Conservation (phyloP, 2,797 vertebrate genomes). For the Gobionotothen gibberifrons region DNA sequence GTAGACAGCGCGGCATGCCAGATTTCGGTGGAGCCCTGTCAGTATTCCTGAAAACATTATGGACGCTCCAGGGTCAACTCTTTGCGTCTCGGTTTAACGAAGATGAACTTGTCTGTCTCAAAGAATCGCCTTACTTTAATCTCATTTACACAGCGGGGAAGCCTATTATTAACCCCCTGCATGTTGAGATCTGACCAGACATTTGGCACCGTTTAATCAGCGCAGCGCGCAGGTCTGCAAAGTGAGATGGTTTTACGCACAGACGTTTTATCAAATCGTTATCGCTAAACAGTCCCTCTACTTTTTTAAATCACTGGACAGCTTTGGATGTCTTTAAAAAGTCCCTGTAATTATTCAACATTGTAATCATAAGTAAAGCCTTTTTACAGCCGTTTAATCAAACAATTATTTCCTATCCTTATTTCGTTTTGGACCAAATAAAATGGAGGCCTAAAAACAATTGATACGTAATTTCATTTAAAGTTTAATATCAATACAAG, state of each 20-base stretch:
- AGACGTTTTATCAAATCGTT: neutral
- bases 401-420: no score
- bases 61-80: slow-evolving; percentile 64
- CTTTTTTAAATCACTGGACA: no score
- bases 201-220: slow-evolving; percentile 69
- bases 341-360: no score
- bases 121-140: slow-evolving; percentile 78
- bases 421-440: no score
- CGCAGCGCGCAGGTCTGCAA: slow-evolving; percentile 16
- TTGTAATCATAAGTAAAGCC: no score
- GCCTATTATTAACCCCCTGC: slow-evolving; percentile 79
- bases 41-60: slow-evolving; percentile 75
- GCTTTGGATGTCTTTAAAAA: no score
- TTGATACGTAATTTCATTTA: no score
- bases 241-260: slow-evolving; percentile 17
- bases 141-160: slow-evolving; percentile 69
- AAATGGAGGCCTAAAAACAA: neutral
- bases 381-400: no score
- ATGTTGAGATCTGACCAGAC: slow-evolving; percentile 54
- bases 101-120: slow-evolving; percentile 77
- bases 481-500: neutral
- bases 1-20: slow-evolving; percentile 61
- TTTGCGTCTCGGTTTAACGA: slow-evolving; percentile 76
- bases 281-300: no score
- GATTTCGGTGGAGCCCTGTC: slow-evolving; percentile 60